Evolutionary conservation across 53 echinoderm and acorn worm genomes (phyloP), one percentile per base, ranked within the genome.

Genomic region (Patiria pectinifera): DNA sequence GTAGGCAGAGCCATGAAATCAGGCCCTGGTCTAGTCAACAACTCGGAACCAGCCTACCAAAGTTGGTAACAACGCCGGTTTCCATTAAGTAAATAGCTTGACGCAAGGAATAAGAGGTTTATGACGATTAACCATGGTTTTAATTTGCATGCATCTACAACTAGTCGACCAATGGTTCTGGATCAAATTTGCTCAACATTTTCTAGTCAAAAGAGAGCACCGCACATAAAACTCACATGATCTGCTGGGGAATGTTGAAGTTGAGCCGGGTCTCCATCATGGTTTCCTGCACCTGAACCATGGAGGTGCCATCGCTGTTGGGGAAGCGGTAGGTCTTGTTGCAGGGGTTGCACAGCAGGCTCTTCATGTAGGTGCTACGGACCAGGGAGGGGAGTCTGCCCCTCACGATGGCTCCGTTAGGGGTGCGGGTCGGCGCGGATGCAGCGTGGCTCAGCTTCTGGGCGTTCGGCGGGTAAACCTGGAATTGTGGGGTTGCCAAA

Each of bases 251-350:
- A 83, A 96, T 85, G 92, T 91, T 80, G 89, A 95, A 98, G 24
- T 94, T 95, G 13, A 96, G 92, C 85, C 90, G 94, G 85, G 94
- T 95, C 92, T 98, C 98, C 23, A 91, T 93, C 98, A 98, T 98
- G 77, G 93, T 90, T 90, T 98, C 98, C 82, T 98, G 96, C 69
- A 98, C 98, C 69, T 94, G 95, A 4, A 98, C 87, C 26, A 87
- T 92, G 88, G 77, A 61, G 26, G 87, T 94, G 18, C 95, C 95
- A 53, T 94, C 95, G 11, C 91, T 91, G 82, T 95, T 94, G 60
- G 95, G 94, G n/a, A 92, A 93, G 44, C 96, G 92, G 84, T 98
- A 98, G 2, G 96, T 93, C 91, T 98, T 98, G 48, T 76, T 95
- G 84, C 95, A 94, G 2, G 93, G 95, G 78, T 96, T 95, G 76